Conservation (phyloP, 1,140 invertebrate species). For the Ruditapes philippinarum region DNA sequence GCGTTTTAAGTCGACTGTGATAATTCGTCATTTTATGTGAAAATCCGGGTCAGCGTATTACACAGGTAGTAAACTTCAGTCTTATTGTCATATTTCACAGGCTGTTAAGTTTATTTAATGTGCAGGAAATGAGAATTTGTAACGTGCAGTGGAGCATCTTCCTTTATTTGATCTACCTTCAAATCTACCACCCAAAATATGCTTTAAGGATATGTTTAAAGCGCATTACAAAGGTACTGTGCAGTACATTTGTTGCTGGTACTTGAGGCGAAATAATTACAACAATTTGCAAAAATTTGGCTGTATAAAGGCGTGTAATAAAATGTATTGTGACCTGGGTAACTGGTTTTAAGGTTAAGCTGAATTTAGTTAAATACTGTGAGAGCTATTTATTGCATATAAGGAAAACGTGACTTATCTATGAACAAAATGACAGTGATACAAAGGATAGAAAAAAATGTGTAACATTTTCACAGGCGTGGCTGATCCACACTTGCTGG, state of each 20-base stretch:
- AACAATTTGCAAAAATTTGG: too few relatives aligned
- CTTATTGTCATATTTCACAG: conserved; percentile 17
- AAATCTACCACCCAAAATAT: not conserved
- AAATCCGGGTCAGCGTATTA: not conserved
- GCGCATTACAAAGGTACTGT: too few relatives aligned
- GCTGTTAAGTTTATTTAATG: not conserved
- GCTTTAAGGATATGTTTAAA: not conserved
- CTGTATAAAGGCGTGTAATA: not conserved
- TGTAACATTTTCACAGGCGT: too few relatives aligned
- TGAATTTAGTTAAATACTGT: not conserved
- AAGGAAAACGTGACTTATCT: too few relatives aligned
- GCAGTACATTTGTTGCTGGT: not conserved
- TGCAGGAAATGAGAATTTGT: not conserved
- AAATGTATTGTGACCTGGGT: conserved; percentile 6
- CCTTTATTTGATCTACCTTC: too few relatives aligned
- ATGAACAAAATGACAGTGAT: too few relatives aligned
- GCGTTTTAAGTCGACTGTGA: too few relatives aligned
- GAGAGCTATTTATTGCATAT: not conserved
- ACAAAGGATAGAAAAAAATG: too few relatives aligned
- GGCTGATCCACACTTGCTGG: too few relatives aligned
- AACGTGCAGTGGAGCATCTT: not conserved
- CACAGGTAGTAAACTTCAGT: not conserved
- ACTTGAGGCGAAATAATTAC: conserved; percentile 11
- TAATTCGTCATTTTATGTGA: not conserved
- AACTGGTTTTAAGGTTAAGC: not conserved